A percentile compares a stretch with the other conserved stretches of the same genome.
phyloP scores from a whole-genome alignment of 2,888 invertebrate genomes.

The Digitonthophagus gazella region DNA sequence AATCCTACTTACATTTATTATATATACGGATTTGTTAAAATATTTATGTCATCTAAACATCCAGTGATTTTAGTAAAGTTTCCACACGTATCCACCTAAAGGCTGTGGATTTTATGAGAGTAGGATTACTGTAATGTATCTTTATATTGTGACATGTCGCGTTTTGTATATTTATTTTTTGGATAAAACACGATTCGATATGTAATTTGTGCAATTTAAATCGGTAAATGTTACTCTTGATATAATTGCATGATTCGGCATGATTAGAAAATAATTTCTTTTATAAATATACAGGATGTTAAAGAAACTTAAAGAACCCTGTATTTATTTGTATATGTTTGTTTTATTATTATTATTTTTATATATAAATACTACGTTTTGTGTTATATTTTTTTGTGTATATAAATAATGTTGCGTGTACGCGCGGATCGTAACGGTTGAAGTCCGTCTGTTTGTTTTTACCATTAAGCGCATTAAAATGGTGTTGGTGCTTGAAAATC shows the following conservation, averaged over 20 bases:
- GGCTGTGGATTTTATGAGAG: no score
- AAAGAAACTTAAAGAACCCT: background rate
- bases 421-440: background rate
- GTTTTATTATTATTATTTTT: background rate
- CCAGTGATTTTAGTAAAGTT: no score
- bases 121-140: no score
- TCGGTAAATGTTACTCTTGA: background rate
- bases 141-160: no score
- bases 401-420: background rate
- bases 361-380: background rate
- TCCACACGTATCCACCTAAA: no score
- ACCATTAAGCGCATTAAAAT: background rate
- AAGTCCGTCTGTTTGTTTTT: background rate
- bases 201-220: background rate
- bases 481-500: constrained; percentile 11
- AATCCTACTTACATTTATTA: no score
- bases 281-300: background rate
- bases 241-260: background rate
- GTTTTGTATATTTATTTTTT: background rate
- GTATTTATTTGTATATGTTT: background rate
- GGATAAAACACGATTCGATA: background rate
- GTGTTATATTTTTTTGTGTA: background rate
- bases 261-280: background rate
- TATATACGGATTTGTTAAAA: no score
- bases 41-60: no score